Base-by-base conservation (phyloP, 2,888 invertebrate species). In the Autographa gamma region DNA sequence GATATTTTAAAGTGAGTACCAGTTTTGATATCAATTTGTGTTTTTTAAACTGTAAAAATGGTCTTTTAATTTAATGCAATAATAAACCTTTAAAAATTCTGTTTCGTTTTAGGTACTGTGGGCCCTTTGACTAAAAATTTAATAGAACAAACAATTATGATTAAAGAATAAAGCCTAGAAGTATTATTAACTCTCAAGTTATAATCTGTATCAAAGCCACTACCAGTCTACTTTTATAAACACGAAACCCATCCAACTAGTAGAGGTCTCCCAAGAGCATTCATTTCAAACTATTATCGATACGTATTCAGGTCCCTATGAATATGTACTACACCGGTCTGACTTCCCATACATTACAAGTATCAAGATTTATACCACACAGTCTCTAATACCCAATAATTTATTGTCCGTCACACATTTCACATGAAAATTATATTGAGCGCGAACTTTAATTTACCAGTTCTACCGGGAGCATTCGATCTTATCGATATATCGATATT, bases 361-460 rank as follows among this genome's bases (percentile, higher is more conserved):
- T 62, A 9, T 31, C 54, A 71, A 74, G 85, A 86, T 86, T 81
- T 86, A 86, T 84, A 63, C 66, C 75, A 77, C 69, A 75, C 69
- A 75, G 69, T 74, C 70, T 82, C 79, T 79, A 84, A 83, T 81
- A 74, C 70, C 63, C 68, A 81, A 86, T 82, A 87, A 88, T 86
- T 88, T 88, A 86, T 86, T 69, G 70, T 76, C 73, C 85, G 85
- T 87, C 88, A 87, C 86, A 88, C 86, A 88, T 86, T 85, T 88
- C 86, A 88, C 73, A 83, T 86, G 85, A 88, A 88, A 88, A 87
- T 88, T 88, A 87, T 84, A 87, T 87, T 76, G 83, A 81, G 69
- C 74, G 84, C 83, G 62, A 84, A 79, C 81, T 82, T 82, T 82
- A 84, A 88, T 88, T 86, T 87, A 85, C 86, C 72, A 77, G 81